These are phyloP conservation scores for Diachasmimorpha longicaudata DNA, from an alignment of 1,140 invertebrate genomes.

Conservation along the genomic window DNA sequence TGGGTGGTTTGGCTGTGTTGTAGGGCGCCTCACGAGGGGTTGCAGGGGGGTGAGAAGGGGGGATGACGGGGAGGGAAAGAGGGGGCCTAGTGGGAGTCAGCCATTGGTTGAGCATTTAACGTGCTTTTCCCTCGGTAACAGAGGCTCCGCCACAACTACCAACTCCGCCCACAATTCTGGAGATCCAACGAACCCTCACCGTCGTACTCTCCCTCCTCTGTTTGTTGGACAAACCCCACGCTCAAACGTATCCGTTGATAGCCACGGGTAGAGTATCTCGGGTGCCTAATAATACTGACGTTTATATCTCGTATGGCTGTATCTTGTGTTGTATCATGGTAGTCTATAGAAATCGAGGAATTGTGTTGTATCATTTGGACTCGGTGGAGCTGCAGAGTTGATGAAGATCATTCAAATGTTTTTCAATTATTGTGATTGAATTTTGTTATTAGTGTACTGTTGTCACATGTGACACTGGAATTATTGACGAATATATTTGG, in stretches of 20 bases:
- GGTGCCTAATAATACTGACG: constrained; percentile 6
- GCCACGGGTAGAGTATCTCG: constrained; percentile 6
- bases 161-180: constrained; percentile 1
- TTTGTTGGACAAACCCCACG: constrained; percentile 5
- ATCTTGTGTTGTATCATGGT: not conserved
- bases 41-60: not conserved
- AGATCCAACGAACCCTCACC: not conserved
- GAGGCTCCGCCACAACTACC: constrained; percentile 3
- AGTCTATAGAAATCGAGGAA: not conserved
- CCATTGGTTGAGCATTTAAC: not conserved
- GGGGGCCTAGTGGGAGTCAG: not conserved
- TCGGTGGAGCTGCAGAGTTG: not conserved
- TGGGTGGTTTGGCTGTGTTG: constrained; percentile 9
- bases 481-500: too few species aligned
- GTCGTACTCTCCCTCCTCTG: not conserved
- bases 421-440: not conserved
- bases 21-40: not conserved
- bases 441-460: not conserved
- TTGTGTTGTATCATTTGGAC: not conserved
- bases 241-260: not conserved
- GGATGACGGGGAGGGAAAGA: constrained; percentile 21
- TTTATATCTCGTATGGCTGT: not conserved
- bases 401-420: not conserved
- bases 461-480: not conserved
- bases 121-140: constrained; percentile 1